A percentile compares a stretch with the other conserved stretches of the same genome.
Conservation (phyloP, 2,113 vertebrate genomes). For the Motacilla alba region DNA sequence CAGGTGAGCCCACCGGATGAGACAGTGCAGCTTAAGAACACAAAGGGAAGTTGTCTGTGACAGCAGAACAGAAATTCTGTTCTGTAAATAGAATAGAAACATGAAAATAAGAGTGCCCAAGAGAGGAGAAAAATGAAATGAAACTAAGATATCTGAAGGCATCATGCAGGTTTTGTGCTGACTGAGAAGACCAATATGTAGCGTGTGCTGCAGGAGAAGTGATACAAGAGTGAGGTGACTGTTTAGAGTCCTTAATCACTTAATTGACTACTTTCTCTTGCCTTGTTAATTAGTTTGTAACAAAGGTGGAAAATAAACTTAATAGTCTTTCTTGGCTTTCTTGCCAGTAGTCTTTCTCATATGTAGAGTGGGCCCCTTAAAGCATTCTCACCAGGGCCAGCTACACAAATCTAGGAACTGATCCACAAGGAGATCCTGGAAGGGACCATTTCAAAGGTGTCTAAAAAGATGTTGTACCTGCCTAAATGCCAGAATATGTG, state of each 20-base stretch:
- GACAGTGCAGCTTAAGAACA: neutral
- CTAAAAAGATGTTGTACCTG: neutral
- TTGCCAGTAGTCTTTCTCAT: neutral
- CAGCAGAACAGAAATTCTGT: neutral
- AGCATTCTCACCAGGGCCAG: neutral
- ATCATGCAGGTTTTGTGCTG: neutral
- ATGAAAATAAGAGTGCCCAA: neutral
- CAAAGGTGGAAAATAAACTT: neutral
- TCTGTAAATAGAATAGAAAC: neutral
- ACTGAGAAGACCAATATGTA: neutral
- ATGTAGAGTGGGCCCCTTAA: neutral
- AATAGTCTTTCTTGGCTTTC: neutral
- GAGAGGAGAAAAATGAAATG: neutral
- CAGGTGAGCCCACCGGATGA: rapidly evolving
- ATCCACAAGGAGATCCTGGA: neutral
- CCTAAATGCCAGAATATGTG: neutral
- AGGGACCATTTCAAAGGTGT: neutral
- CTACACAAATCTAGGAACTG: neutral
- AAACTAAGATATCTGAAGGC: neutral
- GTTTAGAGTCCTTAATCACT: neutral
- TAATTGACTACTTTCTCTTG: neutral
- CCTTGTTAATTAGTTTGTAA: neutral
- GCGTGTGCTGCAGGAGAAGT: neutral
- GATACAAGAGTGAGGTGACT: neutral
- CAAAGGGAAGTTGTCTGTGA: neutral